Conservation (phyloP, 2,888 invertebrate species). For the Andricus quercusramuli region DNA sequence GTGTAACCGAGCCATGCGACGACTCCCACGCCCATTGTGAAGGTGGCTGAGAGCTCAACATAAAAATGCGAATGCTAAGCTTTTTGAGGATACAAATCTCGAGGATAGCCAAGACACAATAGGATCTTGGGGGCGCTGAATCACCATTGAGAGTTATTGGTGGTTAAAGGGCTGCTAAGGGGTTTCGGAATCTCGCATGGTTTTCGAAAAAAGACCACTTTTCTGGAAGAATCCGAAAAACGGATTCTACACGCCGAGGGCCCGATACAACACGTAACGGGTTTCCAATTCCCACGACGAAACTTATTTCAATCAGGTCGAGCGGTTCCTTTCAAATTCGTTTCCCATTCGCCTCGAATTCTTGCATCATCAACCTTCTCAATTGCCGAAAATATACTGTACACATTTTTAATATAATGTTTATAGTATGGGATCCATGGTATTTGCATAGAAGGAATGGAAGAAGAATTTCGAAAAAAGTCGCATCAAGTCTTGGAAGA, state of each 20-base stretch:
- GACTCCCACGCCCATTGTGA: slow-evolving; percentile 76
- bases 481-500: no score
- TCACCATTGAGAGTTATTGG: slow-evolving; percentile 69
- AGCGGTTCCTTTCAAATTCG: slow-evolving; percentile 30
- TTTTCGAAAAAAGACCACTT: slow-evolving; percentile 52
- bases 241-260: slow-evolving; percentile 42
- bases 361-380: slow-evolving; percentile 22
- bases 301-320: slow-evolving; percentile 52
- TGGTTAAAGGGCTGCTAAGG: slow-evolving; percentile 69
- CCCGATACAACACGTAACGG: slow-evolving; percentile 54
- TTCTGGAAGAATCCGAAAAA: slow-evolving; percentile 52
- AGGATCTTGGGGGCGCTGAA: slow-evolving; percentile 58
- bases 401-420: neutral
- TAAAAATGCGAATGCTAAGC: slow-evolving; percentile 68
- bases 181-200: slow-evolving; percentile 58
- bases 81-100: slow-evolving; percentile 60
- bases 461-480: no score
- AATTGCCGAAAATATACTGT: neutral
- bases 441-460: neutral
- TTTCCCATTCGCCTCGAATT: slow-evolving; percentile 1
- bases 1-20: slow-evolving; percentile 67
- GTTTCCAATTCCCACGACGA: slow-evolving; percentile 66
- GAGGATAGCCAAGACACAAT: slow-evolving; percentile 59
- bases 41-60: slow-evolving; percentile 68
- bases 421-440: neutral